Percentiles rank a stretch among this genome's conserved stretches.
Evolutionary conservation across 1,140 invertebrate species (phyloP).

Genomic region (Drosophila nikananu): DNA sequence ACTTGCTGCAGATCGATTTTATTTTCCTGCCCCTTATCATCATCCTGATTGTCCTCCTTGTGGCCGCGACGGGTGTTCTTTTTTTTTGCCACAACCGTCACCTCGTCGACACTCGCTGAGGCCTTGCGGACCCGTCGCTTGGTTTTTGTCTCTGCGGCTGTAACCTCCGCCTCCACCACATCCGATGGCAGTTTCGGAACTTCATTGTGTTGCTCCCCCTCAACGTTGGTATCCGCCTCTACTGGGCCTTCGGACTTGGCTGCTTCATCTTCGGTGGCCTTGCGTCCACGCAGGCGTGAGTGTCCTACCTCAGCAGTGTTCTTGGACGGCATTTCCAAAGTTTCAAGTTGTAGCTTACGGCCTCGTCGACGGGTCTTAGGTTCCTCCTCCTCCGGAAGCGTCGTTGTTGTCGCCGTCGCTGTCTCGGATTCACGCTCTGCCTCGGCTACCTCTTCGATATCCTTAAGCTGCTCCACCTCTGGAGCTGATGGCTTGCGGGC

Average conservation of each 20-base stretch:
- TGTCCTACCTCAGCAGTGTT: not conserved
- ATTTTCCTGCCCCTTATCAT: not conserved
- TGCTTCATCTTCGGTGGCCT: slow-evolving; percentile 22
- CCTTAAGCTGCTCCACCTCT: slow-evolving; percentile 2
- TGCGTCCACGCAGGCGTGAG: slow-evolving; percentile 22
- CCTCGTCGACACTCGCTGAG: slow-evolving; percentile 38
- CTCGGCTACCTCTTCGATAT: slow-evolving; percentile 19
- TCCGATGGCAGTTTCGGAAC: slow-evolving; percentile 15
- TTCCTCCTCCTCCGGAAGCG: not conserved
- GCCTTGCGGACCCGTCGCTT: slow-evolving; percentile 45
- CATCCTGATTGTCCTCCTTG: slow-evolving; percentile 5
- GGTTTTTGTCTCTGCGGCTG: slow-evolving; percentile 17
- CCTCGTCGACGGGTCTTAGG: slow-evolving; percentile 17
- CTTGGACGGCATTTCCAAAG: not conserved
- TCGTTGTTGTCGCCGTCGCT: not conserved
- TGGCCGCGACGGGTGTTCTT: slow-evolving; percentile 29
- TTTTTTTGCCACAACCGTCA: slow-evolving; percentile 41
- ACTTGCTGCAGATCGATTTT: slow-evolving; percentile 6
- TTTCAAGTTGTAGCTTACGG: slow-evolving; percentile 9
- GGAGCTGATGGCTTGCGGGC: slow-evolving; percentile 15
- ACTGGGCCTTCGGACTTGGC: slow-evolving; percentile 1
- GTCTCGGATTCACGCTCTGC: slow-evolving; percentile 3
- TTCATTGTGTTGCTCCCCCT: not conserved
- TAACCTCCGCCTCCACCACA: slow-evolving; percentile 4
- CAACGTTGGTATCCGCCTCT: slow-evolving; percentile 14